Base-by-base conservation (phyloP, 2,888 invertebrate genomes). In the Limnephilus rhombicus region DNA sequence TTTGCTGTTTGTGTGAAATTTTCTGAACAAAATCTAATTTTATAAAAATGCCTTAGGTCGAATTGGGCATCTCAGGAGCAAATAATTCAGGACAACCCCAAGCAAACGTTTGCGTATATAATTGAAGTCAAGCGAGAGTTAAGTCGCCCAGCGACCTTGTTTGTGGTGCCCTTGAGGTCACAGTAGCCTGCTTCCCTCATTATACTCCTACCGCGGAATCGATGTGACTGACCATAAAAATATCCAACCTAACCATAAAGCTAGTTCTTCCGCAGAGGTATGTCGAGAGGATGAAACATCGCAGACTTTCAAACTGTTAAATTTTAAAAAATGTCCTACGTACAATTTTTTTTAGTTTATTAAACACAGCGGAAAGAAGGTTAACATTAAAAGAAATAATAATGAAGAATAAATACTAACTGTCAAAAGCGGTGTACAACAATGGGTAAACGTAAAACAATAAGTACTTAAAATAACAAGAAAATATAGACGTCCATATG, bases 121-220 rank as follows among this genome's bases (percentile, higher is more conserved):
- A 85, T 85, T 85, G 91, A 87, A 80, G 15, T 12, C 13, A 87
- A 82, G 53, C 53, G 29, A 88, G 80, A 45, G 88, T 29, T 88
- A 89, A 91, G 89, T 83, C 49, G 91, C 91, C 89, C 81, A 80
- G 91, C 83, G 68, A 90, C 90, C 92, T 92, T 92, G 90, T 90
- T 82, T 90, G 88, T 31, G 90, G 90, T 45, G 85, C 41, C 85
- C 92, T 92, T 89, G 90, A 89, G 85, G 86, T 31, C 53, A 68
- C 88, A 85, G 34, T n/a, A 31, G n/a, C 37, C 29, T 31, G 4
- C 13, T 34, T 15, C 31, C 31, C 34, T 0, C 29, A 7, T 82
- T 68, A 68, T n/a, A n/a, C 24, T 68, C 9, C 68, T 68, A n/a
- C 53, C 68, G 4, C 24, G 24, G 68, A 68, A 68, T 68, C 24